These are phyloP conservation scores for Limnephilus auricula DNA, from an alignment of 2,888 invertebrate species.

Conservation along the genomic window DNA sequence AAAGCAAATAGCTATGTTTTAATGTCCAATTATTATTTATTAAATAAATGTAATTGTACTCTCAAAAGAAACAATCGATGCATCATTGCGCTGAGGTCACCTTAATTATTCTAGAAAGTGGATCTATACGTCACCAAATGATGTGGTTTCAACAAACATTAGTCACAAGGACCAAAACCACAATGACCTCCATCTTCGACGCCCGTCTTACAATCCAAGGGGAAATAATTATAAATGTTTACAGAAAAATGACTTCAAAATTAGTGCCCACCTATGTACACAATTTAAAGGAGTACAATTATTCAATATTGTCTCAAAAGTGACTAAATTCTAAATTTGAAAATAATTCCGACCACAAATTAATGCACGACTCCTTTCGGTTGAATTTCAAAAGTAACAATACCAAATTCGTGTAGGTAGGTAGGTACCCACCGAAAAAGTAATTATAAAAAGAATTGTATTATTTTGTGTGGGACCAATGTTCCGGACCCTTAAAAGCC, in stretches of 20 bases:
- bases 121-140: not conserved
- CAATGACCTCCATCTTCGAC: not conserved
- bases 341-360: not conserved
- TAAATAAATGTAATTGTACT: not conserved
- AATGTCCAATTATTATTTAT: not conserved
- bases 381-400: not conserved
- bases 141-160: not conserved
- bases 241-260: not conserved
- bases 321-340: not conserved
- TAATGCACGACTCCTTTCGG: not conserved
- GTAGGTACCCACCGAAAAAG: not conserved
- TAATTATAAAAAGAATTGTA: not conserved
- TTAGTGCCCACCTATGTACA: not conserved
- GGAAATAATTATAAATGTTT: not conserved
- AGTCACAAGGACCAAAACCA: not conserved
- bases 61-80: not conserved
- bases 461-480: not conserved
- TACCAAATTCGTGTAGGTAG: not conserved
- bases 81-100: not conserved
- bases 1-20: not conserved
- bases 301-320: not conserved
- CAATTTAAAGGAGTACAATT: not conserved
- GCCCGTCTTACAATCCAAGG: not conserved
- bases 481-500: not conserved
- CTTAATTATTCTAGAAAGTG: not conserved